Evolutionary conservation across 2,888 invertebrate species (phyloP).

Genomic region (Craniophora ligustri): DNA sequence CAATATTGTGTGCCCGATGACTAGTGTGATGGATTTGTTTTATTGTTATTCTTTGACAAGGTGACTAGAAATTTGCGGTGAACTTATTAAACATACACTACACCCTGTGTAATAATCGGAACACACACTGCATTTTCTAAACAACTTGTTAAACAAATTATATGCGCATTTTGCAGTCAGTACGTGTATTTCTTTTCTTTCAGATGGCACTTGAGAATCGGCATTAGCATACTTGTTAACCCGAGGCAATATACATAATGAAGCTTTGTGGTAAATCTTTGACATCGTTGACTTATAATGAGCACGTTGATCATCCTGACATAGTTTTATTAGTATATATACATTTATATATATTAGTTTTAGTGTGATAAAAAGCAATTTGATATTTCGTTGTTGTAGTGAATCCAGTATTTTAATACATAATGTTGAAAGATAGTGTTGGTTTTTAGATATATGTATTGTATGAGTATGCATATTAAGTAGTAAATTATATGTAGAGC

Average conservation of each 20-base stretch:
- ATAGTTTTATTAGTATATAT: conserved; percentile 79
- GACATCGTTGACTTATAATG: conserved; percentile 78
- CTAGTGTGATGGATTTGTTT: conserved; percentile 58
- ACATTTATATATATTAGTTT: too few species aligned
- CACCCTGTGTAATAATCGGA: conserved; percentile 1
- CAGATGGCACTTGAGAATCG: conserved; percentile 70
- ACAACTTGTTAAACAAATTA: conserved; percentile 48
- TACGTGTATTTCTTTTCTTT: conserved; percentile 66
- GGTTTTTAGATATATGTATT: conserved; percentile 72
- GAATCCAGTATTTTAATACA: conserved; percentile 82
- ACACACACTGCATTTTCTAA: conserved; percentile 42
- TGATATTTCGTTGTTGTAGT: conserved; percentile 78
- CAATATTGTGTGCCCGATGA: conserved; percentile 74
- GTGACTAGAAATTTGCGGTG: conserved; percentile 47
- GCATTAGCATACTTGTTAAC: conserved; percentile 49
- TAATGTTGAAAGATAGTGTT: conserved; percentile 73
- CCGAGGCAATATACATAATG: conserved; percentile 36
- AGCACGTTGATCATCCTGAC: conserved; percentile 83
- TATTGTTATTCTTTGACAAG: conserved; percentile 49
- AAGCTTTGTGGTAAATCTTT: conserved; percentile 55
- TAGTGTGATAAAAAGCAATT: conserved; percentile 74
- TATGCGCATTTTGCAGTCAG: conserved; percentile 28
- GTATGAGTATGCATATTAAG: conserved; percentile 76
- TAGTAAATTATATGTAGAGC: conserved; percentile 69
- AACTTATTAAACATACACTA: conserved; percentile 11